These are phyloP conservation scores for Henricia sp. DNA, from an alignment of 53 echinoderm and acorn worm genomes.

Conservation along the genomic window DNA sequence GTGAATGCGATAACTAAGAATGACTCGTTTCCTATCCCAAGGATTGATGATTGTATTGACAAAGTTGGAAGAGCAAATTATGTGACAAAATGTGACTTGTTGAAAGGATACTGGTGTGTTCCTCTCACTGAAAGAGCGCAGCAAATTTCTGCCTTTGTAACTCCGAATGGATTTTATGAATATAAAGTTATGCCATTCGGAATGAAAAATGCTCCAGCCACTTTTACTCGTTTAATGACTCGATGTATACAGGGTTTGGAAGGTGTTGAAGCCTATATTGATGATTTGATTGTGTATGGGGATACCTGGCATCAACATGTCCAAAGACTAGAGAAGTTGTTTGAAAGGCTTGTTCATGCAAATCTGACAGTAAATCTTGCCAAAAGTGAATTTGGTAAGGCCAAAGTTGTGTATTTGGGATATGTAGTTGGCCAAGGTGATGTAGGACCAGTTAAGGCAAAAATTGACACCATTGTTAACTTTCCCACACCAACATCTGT, in stretches of 20 bases:
- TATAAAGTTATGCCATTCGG: constrained; percentile 54
- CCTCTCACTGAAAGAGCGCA: constrained; percentile 32
- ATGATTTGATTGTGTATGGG: constrained; percentile 51
- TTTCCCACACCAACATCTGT: constrained; percentile 37
- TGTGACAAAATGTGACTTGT: constrained; percentile 37
- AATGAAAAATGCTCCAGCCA: constrained; percentile 33
- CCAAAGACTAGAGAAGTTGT: neutral
- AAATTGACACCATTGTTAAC: constrained; percentile 49
- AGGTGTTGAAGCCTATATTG: constrained; percentile 33
- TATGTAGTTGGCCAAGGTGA: constrained; percentile 65
- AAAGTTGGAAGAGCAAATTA: constrained; percentile 20
- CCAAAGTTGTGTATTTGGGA: constrained; percentile 61
- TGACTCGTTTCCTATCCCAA: constrained; percentile 51
- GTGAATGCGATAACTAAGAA: constrained; percentile 45
- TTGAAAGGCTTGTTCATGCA: constrained; percentile 4
- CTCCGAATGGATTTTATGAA: constrained; percentile 14
- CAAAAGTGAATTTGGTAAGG: constrained; percentile 68
- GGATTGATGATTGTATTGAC: constrained; percentile 55
- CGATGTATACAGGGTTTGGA: neutral
- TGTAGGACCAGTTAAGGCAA: constrained; percentile 44
- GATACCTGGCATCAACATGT: constrained; percentile 53
- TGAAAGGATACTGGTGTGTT: constrained; percentile 50
- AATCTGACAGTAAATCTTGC: constrained; percentile 46
- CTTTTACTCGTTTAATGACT: constrained; percentile 45
- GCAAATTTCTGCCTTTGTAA: constrained; percentile 42